These are phyloP conservation scores for Leucoraja ocellata DNA, from an alignment of 2,797 vertebrate species.

Conservation along the genomic window DNA sequence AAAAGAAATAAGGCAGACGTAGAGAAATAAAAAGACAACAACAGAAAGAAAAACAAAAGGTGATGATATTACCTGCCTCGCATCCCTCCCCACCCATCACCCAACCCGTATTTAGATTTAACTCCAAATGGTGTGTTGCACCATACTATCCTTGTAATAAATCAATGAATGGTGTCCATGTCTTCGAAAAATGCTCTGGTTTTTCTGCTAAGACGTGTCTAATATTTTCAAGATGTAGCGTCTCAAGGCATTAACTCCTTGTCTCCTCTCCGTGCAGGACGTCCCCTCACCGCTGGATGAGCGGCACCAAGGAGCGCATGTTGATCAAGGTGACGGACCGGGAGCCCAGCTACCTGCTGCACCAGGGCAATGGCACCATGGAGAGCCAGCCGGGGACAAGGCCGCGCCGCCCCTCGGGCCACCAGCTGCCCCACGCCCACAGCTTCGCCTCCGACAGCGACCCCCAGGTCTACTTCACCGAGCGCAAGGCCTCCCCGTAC, in stretches of 20 bases:
- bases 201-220: too few relatives aligned
- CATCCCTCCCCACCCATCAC: too few relatives aligned
- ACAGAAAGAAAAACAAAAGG: too few relatives aligned
- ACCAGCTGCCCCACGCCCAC: constrained; percentile 61
- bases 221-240: too few relatives aligned
- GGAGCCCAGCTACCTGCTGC: constrained; percentile 84
- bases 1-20: too few relatives aligned
- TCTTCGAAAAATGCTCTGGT: too few relatives aligned
- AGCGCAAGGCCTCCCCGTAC: constrained; percentile 76
- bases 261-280: constrained; percentile 57
- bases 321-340: constrained; percentile 91
- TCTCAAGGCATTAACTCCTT: not conserved
- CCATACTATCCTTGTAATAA: too few relatives aligned
- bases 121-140: too few relatives aligned
- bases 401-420: constrained; percentile 58
- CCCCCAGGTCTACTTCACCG: constrained; percentile 66
- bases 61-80: too few relatives aligned
- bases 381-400: constrained; percentile 54
- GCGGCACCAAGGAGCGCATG: constrained; percentile 85
- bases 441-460: constrained; percentile 63
- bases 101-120: too few relatives aligned
- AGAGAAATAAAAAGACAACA: too few relatives aligned
- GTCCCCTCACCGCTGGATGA: constrained; percentile 84
- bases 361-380: constrained; percentile 80
- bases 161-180: too few relatives aligned